Evolutionary conservation across 2,113 vertebrate species (phyloP).

Genomic region (Oreamnos americanus): DNA sequence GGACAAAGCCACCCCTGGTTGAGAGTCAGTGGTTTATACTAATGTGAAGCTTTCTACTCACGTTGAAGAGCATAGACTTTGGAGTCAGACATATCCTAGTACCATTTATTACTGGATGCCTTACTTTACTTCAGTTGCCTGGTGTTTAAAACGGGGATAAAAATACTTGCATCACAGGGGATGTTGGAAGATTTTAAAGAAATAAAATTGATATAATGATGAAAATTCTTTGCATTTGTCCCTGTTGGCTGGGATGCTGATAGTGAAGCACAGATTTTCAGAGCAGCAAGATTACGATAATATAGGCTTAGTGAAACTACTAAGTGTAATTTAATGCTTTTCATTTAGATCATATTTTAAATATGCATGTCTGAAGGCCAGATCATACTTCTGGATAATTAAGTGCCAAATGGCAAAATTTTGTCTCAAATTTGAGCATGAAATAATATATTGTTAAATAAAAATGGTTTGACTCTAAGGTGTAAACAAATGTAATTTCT

Average conservation of each 20-base stretch:
- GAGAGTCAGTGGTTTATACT: not conserved
- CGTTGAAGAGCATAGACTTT: not conserved
- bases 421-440: not conserved
- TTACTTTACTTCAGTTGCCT: not conserved
- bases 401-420: not conserved
- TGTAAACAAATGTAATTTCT: not conserved
- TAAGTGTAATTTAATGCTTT: conserved; percentile 2
- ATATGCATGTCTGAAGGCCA: not conserved
- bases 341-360: conserved; percentile 16
- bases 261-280: not conserved
- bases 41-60: not conserved
- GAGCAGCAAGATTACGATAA: not conserved
- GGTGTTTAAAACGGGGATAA: not conserved
- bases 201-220: not conserved
- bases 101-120: not conserved
- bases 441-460: not conserved
- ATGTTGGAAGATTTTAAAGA: not conserved
- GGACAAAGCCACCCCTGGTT: not conserved
- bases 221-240: not conserved
- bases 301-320: not conserved
- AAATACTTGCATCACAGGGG: not conserved
- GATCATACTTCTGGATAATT: not conserved
- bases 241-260: not conserved
- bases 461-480: not conserved
- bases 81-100: not conserved